phyloP scores from a whole-genome alignment of 53 echinoderm and acorn worm species.

The Hippasteria phrygiana region DNA sequence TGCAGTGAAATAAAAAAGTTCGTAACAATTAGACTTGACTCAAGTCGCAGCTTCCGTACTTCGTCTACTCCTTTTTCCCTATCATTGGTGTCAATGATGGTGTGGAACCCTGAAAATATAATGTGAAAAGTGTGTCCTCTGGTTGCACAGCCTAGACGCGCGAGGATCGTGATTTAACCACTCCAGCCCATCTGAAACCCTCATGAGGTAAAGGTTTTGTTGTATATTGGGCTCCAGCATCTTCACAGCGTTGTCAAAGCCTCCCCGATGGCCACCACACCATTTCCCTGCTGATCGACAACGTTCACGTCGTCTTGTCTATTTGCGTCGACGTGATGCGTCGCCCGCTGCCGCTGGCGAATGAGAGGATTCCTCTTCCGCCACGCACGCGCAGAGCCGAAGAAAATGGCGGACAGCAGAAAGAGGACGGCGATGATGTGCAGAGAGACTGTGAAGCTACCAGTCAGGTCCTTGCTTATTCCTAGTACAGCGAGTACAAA shows the following conservation, averaged over 20 bases:
- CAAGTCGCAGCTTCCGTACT: no score
- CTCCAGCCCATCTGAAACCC: no score
- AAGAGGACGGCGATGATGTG: conserved; percentile 49
- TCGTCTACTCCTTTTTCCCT: no score
- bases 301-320: background rate
- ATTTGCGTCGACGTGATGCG: conserved; percentile 17
- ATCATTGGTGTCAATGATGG: no score
- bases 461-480: conserved; percentile 52
- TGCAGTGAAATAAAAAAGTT: no score
- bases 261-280: background rate
- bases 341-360: background rate
- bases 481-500: conserved; percentile 40
- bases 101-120: no score
- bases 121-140: no score
- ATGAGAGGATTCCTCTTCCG: conserved; percentile 40
- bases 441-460: conserved; percentile 44
- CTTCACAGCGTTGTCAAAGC: background rate
- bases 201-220: background rate
- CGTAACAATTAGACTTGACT: no score
- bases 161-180: no score
- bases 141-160: no score
- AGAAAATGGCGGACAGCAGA: conserved; percentile 43
- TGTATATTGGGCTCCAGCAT: background rate
- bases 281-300: background rate
- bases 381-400: conserved; percentile 39